Conservation (phyloP, 2,113 vertebrate genomes). For the Guaruba guarouba region DNA sequence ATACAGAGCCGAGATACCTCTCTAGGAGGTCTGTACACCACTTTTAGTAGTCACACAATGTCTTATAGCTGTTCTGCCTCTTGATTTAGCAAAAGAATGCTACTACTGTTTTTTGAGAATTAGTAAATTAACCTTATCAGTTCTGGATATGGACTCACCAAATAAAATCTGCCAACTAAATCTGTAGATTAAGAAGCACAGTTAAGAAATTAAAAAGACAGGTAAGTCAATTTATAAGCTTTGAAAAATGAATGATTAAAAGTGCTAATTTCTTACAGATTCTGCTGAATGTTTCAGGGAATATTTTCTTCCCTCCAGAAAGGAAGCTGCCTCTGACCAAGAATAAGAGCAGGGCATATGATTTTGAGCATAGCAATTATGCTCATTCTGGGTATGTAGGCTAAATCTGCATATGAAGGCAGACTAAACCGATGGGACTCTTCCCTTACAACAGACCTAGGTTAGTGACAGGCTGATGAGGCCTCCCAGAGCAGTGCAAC, state of each 20-base stretch:
- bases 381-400: not conserved
- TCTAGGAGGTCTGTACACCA: not conserved
- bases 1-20: not conserved
- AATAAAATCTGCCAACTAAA: not conserved
- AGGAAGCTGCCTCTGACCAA: not conserved
- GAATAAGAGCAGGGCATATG: not conserved
- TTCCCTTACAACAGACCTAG: not conserved
- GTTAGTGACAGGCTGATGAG: not conserved
- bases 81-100: not conserved
- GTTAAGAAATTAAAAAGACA: not conserved
- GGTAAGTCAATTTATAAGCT: not conserved
- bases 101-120: not conserved
- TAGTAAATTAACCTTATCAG: not conserved
- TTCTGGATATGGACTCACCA: not conserved
- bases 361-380: not conserved
- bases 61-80: not conserved
- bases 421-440: not conserved
- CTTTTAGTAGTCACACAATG: not conserved
- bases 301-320: not conserved
- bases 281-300: not conserved
- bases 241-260: not conserved
- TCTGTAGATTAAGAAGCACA: not conserved
- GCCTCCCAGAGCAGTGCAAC: not conserved
- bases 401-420: not conserved
- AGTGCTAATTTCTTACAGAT: not conserved